phyloP scores from a whole-genome alignment of 2,888 invertebrate genomes.

The Margaritifera margaritifera region DNA sequence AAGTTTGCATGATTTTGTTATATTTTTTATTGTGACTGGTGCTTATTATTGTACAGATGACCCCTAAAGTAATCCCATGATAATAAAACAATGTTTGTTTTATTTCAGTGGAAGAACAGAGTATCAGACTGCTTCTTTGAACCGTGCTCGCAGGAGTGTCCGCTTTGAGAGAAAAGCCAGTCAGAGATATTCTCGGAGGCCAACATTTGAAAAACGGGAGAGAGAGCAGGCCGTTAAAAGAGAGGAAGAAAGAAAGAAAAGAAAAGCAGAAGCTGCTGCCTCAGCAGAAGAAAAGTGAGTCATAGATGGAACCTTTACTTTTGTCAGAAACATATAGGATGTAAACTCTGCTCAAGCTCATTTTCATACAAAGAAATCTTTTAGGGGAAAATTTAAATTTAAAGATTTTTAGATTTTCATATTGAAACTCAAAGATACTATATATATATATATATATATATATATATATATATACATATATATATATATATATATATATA shows the following conservation, averaged over 20 bases:
- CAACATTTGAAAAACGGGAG: slow-evolving; percentile 66
- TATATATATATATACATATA: too few species aligned
- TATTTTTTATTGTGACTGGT: too few species aligned
- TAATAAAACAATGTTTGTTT: background rate
- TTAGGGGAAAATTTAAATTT: too few species aligned
- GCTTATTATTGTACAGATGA: too few species aligned
- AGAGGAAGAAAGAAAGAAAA: slow-evolving; percentile 45
- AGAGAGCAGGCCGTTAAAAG: slow-evolving; percentile 53
- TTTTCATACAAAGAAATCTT: too few species aligned
- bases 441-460: too few species aligned
- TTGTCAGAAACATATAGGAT: background rate
- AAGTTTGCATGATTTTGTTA: too few species aligned
- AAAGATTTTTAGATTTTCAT: too few species aligned
- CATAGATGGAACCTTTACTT: background rate
- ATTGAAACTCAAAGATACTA: too few species aligned
- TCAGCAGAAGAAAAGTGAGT: background rate
- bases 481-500: too few species aligned
- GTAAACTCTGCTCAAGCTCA: background rate
- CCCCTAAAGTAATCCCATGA: too few species aligned
- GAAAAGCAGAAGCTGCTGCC: slow-evolving; percentile 29
- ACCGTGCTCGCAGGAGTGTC: slow-evolving; percentile 89
- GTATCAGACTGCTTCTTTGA: slow-evolving; percentile 93
- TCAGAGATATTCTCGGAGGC: slow-evolving; percentile 94
- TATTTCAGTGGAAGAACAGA: slow-evolving; percentile 91
- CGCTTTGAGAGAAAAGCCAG: slow-evolving; percentile 97